Base-by-base conservation (phyloP, 2,797 vertebrate species). In the Hypotaenidia philippensis region DNA sequence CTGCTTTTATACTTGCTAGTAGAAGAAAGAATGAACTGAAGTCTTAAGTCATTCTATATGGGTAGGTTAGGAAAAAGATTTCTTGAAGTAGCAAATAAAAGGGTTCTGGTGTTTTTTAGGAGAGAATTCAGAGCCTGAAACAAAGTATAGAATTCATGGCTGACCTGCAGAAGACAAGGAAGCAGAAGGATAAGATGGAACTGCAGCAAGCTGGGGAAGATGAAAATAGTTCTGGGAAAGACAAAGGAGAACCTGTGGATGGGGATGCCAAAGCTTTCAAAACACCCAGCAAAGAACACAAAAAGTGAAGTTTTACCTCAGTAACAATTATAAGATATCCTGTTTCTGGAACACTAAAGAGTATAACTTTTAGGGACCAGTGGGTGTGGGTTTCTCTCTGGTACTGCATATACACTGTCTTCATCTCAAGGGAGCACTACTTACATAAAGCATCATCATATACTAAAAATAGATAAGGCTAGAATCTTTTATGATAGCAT, bases 131-230 rank as follows among this genome's bases (percentile, higher is more conserved):
- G 71, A 99, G 99, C 96, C 97, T 99, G 96, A 99, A 99, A 94
- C 99, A 99, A 96, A 99, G 99, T 93, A 99, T 99, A 95, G 98
- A 99, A 83, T 99, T 99, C 97, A 99, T 99, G 99, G 98, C 99
- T 23, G 99, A 99, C 94, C 97, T 99, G 63, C 99, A 99, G 91
- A 98, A 98, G 65, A 97, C 98, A 15, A 98, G 98, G 72, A 99
- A 98, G 88, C 98, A 97, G 91, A 98, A 97, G 64, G 99, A 99
- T 36, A 97, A 96, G 78, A 44, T 96, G n/a, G 99, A 99, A 25
- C 50, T 91, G 40, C 96, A 97, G 4, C 97, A 97, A 29, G 96
- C 97, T 40, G 98, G 97, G 4, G 98, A 97, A 56, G 94, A 97
- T 40, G 92, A 97, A 22, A 65, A 94, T 40, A 97, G 98, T 71